Evolutionary conservation across 1,140 invertebrate genomes (phyloP).

Genomic region (Aphis craccivora): DNA sequence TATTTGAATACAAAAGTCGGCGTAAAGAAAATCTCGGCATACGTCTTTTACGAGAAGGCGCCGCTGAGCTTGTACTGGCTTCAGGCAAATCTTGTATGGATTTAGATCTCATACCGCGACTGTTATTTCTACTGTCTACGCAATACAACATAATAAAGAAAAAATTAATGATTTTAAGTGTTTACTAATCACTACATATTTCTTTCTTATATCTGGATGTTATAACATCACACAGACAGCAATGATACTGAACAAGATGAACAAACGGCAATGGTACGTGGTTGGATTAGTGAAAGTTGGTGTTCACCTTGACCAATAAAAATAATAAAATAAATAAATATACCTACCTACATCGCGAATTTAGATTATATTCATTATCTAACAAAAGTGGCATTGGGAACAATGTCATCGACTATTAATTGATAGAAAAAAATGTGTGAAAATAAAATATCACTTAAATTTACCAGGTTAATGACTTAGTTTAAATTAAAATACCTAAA

Average conservation of each 20-base stretch:
- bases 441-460: slow-evolving; percentile 19
- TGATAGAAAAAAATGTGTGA: slow-evolving; percentile 27
- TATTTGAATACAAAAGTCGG: slow-evolving; percentile 67
- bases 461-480: slow-evolving; percentile 35
- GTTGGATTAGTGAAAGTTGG: slow-evolving; percentile 56
- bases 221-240: slow-evolving; percentile 11
- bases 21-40: slow-evolving; percentile 66
- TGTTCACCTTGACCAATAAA: slow-evolving; percentile 57
- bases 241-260: slow-evolving; percentile 52
- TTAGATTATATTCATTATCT: slow-evolving; percentile 54
- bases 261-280: slow-evolving; percentile 21
- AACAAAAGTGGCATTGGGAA: slow-evolving; percentile 45
- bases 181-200: slow-evolving; percentile 47
- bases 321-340: slow-evolving; percentile 36
- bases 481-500: slow-evolving; percentile 28
- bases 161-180: slow-evolving; percentile 52
- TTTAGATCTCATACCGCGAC: slow-evolving; percentile 47
- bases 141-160: slow-evolving; percentile 48
- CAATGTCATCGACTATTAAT: slow-evolving; percentile 50
- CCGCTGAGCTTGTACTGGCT: slow-evolving; percentile 47
- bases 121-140: slow-evolving; percentile 35
- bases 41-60: slow-evolving; percentile 59
- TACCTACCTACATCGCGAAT: slow-evolving; percentile 48
- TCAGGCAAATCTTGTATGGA: slow-evolving; percentile 55
- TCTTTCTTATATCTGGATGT: slow-evolving; percentile 48